Evolutionary conservation across 2,888 invertebrate genomes (phyloP).

Genomic region (Mesopsocus fuscifrons): DNA sequence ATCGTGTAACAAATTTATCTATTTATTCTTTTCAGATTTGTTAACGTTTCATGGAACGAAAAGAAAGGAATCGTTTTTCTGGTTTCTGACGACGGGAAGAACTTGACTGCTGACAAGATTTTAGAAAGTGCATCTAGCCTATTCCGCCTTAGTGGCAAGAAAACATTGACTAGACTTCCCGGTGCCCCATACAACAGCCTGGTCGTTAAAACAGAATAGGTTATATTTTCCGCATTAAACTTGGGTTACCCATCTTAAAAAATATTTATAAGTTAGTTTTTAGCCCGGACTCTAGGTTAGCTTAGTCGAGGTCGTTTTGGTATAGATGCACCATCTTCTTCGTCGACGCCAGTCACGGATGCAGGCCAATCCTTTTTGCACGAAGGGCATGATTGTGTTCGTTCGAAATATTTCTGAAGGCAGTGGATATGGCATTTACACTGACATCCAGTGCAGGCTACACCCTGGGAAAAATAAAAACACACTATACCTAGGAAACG

Average conservation of each 20-base stretch:
- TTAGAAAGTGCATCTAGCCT: no score
- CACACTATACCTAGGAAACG: no score
- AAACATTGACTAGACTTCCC: no score
- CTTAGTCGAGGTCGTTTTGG: no score
- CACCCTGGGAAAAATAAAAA: constrained; percentile 2
- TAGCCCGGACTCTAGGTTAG: no score
- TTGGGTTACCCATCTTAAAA: no score
- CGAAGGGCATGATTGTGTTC: background rate
- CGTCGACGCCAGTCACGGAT: no score
- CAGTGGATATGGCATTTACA: background rate
- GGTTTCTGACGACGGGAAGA: background rate
- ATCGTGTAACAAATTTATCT: background rate
- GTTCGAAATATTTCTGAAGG: background rate
- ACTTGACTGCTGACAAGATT: background rate
- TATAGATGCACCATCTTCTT: background rate
- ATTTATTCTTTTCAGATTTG: constrained; percentile 4
- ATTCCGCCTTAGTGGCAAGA: no score
- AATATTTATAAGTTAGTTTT: no score
- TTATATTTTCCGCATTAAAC: no score
- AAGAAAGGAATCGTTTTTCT: constrained; percentile 6
- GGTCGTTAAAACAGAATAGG: no score
- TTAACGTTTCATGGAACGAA: background rate
- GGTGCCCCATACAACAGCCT: no score
- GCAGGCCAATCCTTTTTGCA: constrained; percentile 3
- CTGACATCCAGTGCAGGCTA: background rate